Evolutionary conservation across 2,888 invertebrate species (phyloP), one percentile per base, ranked within the genome.

Genomic region (Zonitis immaculata): DNA sequence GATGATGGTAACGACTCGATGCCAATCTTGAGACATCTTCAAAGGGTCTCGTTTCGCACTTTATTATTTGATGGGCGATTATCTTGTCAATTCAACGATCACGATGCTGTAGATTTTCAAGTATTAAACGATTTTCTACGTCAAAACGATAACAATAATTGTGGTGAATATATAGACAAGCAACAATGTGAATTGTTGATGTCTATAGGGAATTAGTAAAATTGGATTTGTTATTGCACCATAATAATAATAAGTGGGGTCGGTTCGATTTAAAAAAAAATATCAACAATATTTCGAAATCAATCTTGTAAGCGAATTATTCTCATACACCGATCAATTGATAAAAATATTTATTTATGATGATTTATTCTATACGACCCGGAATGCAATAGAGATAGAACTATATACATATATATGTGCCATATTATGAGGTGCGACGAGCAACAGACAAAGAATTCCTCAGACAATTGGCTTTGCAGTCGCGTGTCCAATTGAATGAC

Each of bases 401-500:
- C 50, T n/a, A n/a, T n/a, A n/a, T n/a, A n/a, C n/a, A n/a, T n/a
- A n/a, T 53, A 56, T 53, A 56, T 56, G 56, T 53, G 50, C 52
- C 50, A n/a, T n/a, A 56, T 53, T 53, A 50, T 50, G 42, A 57
- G 55, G 54, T 49, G 57, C n/a, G n/a, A n/a, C 55, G 53, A 59
- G 56, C 53, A 52, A 49, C 57, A 49, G 52, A 59, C 57, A 57
- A 59, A 52, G 52, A 51, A 42, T 57, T 45, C 54, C 49, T 53
- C 52, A 52, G 49, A 51, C 54, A 60, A 59, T 59, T 47, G 51
- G 51, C 54, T 51, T 57, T 62, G 59, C 54, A 58, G 63, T 62
- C 61, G 65, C 63, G 63, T 66, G 65, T 65, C 66, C 63, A 66
- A 66, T 66, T 63, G 60, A 65, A 59, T 61, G 60, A 64, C 62